Evolutionary conservation across 2,113 vertebrate genomes (phyloP).

Genomic region (Symphodus melops): DNA sequence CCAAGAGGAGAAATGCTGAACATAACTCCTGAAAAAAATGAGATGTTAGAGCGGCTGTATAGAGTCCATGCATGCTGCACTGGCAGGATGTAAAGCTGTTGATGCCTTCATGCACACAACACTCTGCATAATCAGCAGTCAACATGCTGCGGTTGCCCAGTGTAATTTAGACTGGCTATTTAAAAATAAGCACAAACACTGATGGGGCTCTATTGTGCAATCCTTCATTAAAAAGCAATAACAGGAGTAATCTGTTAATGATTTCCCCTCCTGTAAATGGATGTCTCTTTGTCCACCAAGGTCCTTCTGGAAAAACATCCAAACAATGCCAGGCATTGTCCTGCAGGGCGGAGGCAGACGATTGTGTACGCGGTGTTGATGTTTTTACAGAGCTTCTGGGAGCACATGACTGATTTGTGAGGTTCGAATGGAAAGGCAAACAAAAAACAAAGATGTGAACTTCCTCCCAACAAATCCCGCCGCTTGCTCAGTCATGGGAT

Average conservation of each 20-base stretch:
- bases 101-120: conserved; percentile 11
- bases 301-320: conserved; percentile 69
- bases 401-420: conserved; percentile 65
- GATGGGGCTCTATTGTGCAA: conserved; percentile 41
- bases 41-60: conserved; percentile 33
- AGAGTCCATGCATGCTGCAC: neutral
- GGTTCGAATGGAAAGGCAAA: conserved; percentile 65
- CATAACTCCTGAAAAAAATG: conserved; percentile 42
- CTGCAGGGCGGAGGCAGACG: conserved; percentile 42
- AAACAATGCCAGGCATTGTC: conserved; percentile 69
- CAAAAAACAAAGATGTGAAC: conserved; percentile 78
- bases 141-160: conserved; percentile 15
- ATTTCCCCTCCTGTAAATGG: conserved; percentile 58
- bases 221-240: conserved; percentile 66
- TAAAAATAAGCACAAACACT: conserved; percentile 42
- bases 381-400: conserved; percentile 68
- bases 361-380: conserved; percentile 58
- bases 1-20: conserved; percentile 39
- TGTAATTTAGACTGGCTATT: conserved; percentile 38
- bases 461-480: conserved; percentile 47
- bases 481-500: conserved; percentile 49
- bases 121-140: conserved; percentile 38
- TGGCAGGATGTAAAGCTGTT: conserved; percentile 11
- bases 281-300: conserved; percentile 59
- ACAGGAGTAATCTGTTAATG: conserved; percentile 50